Conservation (phyloP, 2,797 vertebrate genomes). For the Protonibea diacanthus region DNA sequence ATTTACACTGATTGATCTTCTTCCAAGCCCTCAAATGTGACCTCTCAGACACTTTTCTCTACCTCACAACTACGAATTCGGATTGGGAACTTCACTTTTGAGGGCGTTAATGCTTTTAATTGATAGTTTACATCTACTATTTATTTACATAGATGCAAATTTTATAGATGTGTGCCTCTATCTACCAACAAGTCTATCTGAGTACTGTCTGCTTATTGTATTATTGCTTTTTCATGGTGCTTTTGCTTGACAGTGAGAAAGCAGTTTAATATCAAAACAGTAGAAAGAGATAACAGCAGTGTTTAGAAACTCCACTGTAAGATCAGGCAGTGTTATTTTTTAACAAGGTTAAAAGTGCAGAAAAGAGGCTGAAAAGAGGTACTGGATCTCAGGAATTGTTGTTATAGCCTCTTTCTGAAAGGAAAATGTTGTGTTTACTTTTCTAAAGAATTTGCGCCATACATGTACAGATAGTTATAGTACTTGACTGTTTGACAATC, state of each 20-base stretch:
- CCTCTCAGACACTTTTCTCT: conserved; percentile 67
- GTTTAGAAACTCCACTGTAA: conserved; percentile 14
- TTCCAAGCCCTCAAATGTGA: conserved; percentile 78
- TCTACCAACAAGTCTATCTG: background rate
- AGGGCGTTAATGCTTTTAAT: conserved; percentile 28
- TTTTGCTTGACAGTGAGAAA: conserved; percentile 42
- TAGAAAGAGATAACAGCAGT: background rate
- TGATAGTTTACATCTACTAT: background rate
- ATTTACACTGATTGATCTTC: conserved; percentile 81
- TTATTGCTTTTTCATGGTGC: conserved; percentile 14
- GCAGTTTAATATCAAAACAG: conserved; percentile 41
- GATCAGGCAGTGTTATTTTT: conserved; percentile 27
- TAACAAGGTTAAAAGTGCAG: conserved; percentile 41
- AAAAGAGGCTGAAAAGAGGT: conserved; percentile 27
- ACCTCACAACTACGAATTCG: conserved; percentile 47
- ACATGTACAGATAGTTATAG: conserved; percentile 1
- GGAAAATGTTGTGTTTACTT: conserved; percentile 29
- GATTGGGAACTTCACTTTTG: conserved; percentile 51
- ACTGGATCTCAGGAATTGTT: conserved; percentile 19
- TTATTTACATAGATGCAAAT: background rate
- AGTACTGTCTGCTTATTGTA: conserved; percentile 1
- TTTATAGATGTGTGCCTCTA: background rate
- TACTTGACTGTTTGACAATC: conserved; percentile 9
- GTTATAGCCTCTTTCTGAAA: background rate
- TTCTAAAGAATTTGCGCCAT: conserved; percentile 4